Conservation (phyloP, 1,140 invertebrate species). For the Calephelis virginiensis region DNA sequence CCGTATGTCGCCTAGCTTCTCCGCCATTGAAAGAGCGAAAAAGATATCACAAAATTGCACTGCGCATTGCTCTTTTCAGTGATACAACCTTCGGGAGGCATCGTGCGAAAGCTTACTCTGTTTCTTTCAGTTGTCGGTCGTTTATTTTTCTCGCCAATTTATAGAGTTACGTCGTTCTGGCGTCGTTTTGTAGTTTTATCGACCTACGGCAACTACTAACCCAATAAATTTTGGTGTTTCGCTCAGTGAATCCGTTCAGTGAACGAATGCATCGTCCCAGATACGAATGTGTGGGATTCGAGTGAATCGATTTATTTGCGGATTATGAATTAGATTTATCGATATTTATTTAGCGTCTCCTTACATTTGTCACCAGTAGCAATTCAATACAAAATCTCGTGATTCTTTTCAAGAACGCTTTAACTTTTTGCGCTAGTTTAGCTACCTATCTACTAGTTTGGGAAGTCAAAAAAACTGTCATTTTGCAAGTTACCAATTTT, state of each 20-base stretch:
- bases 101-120: conserved; percentile 60
- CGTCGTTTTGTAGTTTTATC: conserved; percentile 66
- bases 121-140: conserved; percentile 58
- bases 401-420: too few species aligned
- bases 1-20: conserved; percentile 72
- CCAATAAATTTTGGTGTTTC: conserved; percentile 78
- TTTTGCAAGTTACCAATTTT: too few species aligned
- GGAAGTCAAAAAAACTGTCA: too few species aligned
- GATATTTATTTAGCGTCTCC: conserved; percentile 11
- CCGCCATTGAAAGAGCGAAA: conserved; percentile 72
- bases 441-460: too few species aligned
- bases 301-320: conserved; percentile 54
- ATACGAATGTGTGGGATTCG: conserved; percentile 65
- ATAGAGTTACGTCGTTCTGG: conserved; percentile 61
- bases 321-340: conserved; percentile 38
- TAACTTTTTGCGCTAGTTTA: too few species aligned
- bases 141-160: conserved; percentile 57
- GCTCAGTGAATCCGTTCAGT: conserved; percentile 69
- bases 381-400: too few species aligned
- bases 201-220: conserved; percentile 77
- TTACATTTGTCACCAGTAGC: not conserved
- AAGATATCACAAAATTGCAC: conserved; percentile 77
- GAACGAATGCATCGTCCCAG: conserved; percentile 75
- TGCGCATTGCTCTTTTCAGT: conserved; percentile 74
- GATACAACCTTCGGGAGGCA: conserved; percentile 56